A percentile compares a stretch with the other conserved stretches of the same genome.
phyloP scores from a whole-genome alignment of 2,797 vertebrate genomes.

The Tenualosa thibaudeaui region DNA sequence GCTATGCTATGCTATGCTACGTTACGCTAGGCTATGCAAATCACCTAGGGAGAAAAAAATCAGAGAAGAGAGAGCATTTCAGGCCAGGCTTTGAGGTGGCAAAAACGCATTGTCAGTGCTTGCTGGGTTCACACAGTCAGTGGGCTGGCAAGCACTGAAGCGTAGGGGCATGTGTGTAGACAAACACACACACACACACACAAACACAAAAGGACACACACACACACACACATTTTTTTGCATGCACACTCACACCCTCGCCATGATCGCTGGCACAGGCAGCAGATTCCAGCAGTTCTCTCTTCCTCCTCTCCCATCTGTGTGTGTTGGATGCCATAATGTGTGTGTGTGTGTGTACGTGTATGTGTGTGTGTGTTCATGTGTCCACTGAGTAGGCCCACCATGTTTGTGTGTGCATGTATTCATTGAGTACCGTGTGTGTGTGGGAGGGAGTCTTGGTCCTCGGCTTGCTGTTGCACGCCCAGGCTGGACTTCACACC shows the following conservation, averaged over 20 bases:
- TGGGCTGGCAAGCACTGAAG: not conserved
- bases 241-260: conserved; percentile 22
- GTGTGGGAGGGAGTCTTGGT: not conserved
- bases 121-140: not conserved
- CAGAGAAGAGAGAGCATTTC: not conserved
- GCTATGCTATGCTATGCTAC: not conserved
- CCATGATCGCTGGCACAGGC: conserved; percentile 53
- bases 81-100: not conserved
- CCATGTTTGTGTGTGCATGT: not conserved
- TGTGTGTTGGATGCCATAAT: conserved; percentile 45
- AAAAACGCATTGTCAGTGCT: not conserved
- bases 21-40: not conserved
- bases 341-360: not conserved
- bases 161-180: not conserved
- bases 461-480: not conserved
- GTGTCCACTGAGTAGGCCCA: no score
- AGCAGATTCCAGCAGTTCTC: conserved; percentile 53
- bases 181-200: not conserved
- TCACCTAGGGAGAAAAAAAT: not conserved
- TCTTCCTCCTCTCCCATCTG: conserved; percentile 69
- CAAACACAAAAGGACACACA: not conserved
- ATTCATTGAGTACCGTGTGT: no score
- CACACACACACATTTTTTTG: not conserved
- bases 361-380: not conserved
- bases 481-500: conserved; percentile 16